Base-by-base conservation (phyloP, 2,888 invertebrate species). In the Hypomecis punctinalis region DNA sequence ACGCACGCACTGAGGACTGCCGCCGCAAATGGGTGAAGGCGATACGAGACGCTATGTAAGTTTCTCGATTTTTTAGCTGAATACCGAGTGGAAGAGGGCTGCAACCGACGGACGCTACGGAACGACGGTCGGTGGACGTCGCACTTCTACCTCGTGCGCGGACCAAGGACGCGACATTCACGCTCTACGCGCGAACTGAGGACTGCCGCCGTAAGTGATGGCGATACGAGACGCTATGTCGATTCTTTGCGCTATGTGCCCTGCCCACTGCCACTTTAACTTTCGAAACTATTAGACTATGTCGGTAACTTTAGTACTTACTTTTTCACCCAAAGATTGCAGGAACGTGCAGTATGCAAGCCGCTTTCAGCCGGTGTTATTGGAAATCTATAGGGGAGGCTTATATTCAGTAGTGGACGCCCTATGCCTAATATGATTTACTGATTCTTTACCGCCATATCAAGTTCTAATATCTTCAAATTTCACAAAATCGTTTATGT, bases 1-100 rank as follows among this genome's bases (percentile, higher is more conserved):
- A 96, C 86, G 97, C 98, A 35, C 96, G 98, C 84, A 97, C 97
- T 1, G 97, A 97, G 71, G 98, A 98, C 69, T 96, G 96, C 78
- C 97, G 97, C 79, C 94, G 96, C 75, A 97, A 97, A 88, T 99
- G 99, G 98, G 96, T 98, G 57, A 97, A 98, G 83, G 97, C 98
- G 10, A 95, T 99, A 54, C 95, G 96, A 68, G 97, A 98, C 79
- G 99, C 99, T 40, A 95, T 98, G 98, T 98, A 87, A 95, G 96
- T 93, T 23, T 23, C 3, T 23, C 23, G 3, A 3, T 23, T n/a
- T n/a, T n/a, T 93, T 99, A 68, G 95, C 96, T 46, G 97, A 98
- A 83, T 99, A 97, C 92, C 95, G 96, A 66, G 95, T 99, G 40
- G 98, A 99, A 80, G 97, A 97, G 85, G 95, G 94, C 48, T 94